phyloP scores from a whole-genome alignment of 2,888 invertebrate genomes.

The Lissonota sp. region DNA sequence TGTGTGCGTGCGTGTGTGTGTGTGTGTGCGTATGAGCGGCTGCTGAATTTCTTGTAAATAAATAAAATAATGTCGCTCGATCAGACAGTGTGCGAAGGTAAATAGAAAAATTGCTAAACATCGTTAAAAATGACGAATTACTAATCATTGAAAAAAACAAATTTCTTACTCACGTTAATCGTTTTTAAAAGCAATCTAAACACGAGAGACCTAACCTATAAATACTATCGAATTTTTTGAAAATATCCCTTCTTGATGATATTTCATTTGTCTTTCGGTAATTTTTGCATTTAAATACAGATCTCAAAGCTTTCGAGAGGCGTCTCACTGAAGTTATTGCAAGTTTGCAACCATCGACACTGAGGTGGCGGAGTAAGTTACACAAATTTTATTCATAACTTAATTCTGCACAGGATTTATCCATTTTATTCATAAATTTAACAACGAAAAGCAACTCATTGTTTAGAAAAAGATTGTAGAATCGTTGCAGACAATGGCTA shows the following conservation, averaged over 20 bases:
- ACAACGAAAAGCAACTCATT: no score
- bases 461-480: no score
- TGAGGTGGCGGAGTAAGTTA: slow-evolving; percentile 96
- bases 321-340: slow-evolving; percentile 98
- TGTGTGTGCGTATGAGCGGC: slow-evolving; percentile 14
- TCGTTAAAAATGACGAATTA: neutral
- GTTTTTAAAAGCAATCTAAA: neutral
- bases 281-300: slow-evolving; percentile 85
- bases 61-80: slow-evolving; percentile 89
- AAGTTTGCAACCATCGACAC: slow-evolving; percentile 96
- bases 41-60: slow-evolving; percentile 55
- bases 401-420: no score
- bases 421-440: no score
- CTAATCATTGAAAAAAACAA: neutral
- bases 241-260: neutral
- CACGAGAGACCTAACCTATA: slow-evolving; percentile 46
- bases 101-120: slow-evolving; percentile 66
- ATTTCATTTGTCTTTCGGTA: slow-evolving; percentile 14
- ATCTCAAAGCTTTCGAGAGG: slow-evolving; percentile 98
- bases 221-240: slow-evolving; percentile 19
- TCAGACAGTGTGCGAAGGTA: slow-evolving; percentile 97
- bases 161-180: neutral
- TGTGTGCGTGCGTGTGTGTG: slow-evolving; percentile 19
- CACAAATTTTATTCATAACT: slow-evolving; percentile 52
- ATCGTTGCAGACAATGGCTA: no score